Conservation (phyloP, 2,888 invertebrate genomes). For the Scrobipalpa costella region DNA sequence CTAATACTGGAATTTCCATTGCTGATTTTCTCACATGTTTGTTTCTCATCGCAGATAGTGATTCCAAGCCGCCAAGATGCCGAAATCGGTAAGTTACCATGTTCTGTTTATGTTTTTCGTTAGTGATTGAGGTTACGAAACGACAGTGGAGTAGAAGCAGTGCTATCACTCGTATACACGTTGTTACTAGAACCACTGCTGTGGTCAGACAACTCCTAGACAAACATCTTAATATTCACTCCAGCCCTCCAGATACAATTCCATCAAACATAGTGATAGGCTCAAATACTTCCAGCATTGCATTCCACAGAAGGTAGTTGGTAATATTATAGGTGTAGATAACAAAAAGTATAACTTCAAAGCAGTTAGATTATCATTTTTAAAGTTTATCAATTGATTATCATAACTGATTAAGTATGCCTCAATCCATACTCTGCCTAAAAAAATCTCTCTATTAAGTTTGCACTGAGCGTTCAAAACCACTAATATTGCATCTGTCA, state of each 20-base stretch:
- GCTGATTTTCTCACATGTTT: slow-evolving; percentile 50
- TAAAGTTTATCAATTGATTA: slow-evolving; percentile 41
- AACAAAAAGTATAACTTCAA: slow-evolving; percentile 9
- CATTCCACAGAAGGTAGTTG: slow-evolving; percentile 11
- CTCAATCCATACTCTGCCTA: background rate
- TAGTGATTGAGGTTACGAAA: slow-evolving; percentile 31
- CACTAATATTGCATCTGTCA: background rate
- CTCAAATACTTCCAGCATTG: background rate
- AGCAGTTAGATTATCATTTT: slow-evolving; percentile 48
- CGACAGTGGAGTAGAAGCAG: slow-evolving; percentile 21
- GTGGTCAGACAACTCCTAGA: slow-evolving; percentile 54
- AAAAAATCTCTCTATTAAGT: background rate
- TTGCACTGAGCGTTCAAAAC: background rate
- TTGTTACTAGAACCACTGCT: slow-evolving; percentile 69
- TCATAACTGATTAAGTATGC: slow-evolving; percentile 29
- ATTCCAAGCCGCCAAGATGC: slow-evolving; percentile 81
- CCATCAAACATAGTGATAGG: background rate
- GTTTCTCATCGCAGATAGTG: slow-evolving; percentile 73
- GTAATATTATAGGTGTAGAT: slow-evolving; percentile 10
- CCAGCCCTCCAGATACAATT: background rate
- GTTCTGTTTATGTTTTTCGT: slow-evolving; percentile 27
- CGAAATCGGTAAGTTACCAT: slow-evolving; percentile 82
- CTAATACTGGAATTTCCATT: slow-evolving; percentile 49
- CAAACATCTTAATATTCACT: too few species aligned
- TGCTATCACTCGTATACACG: slow-evolving; percentile 43